Evolutionary conservation across 1,140 invertebrate genomes (phyloP).

Genomic region (Arctopsyche grandis): DNA sequence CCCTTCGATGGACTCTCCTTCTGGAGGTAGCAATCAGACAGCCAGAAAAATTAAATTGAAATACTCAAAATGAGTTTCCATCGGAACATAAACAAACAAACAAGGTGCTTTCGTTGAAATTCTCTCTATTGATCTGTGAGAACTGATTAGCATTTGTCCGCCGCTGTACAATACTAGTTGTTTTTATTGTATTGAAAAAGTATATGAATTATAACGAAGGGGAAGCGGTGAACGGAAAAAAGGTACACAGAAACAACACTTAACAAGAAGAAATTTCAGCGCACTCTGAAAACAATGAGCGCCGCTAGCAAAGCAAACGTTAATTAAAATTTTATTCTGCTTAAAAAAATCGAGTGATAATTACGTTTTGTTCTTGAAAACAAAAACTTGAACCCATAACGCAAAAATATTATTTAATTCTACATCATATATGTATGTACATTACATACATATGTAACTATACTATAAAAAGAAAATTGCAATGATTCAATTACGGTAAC

Average conservation of each 20-base stretch:
- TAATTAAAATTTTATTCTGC: slow-evolving; percentile 50
- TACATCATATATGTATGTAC: neutral
- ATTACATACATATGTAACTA: too few relatives aligned
- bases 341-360: slow-evolving; percentile 49
- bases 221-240: slow-evolving; percentile 24
- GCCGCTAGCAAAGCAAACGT: slow-evolving; percentile 48
- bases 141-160: neutral
- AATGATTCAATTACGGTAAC: neutral
- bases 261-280: slow-evolving; percentile 44
- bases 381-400: slow-evolving; percentile 37
- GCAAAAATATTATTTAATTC: slow-evolving; percentile 35
- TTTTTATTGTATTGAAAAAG: slow-evolving; percentile 15
- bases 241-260: slow-evolving; percentile 40
- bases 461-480: neutral
- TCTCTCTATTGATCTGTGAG: too few relatives aligned
- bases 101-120: neutral
- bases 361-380: slow-evolving; percentile 46
- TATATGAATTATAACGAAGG: neutral
- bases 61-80: slow-evolving; percentile 44
- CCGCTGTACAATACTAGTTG: neutral
- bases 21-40: slow-evolving; percentile 38
- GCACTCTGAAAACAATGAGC: slow-evolving; percentile 44
- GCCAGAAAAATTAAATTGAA: slow-evolving; percentile 45
- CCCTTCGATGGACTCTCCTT: slow-evolving; percentile 32
- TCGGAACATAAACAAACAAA: slow-evolving; percentile 25